Evolutionary conservation across 2,888 invertebrate genomes (phyloP), one percentile per base, ranked within the genome.

Genomic region (Myathropa florea): DNA sequence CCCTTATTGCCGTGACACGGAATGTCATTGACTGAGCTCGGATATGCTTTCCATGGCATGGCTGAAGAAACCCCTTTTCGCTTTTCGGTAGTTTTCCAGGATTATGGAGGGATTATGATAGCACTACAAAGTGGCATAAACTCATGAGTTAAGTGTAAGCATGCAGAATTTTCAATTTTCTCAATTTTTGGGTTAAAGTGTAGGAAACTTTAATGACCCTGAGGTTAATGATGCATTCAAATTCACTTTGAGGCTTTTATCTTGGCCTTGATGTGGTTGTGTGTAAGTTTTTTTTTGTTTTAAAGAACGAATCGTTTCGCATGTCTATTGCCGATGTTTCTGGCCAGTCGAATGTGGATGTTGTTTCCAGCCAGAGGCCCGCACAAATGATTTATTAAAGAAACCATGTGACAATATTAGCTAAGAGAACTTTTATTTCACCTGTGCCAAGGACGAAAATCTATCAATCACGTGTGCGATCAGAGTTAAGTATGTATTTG

Each of bases 161-260:
- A 65, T 71, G 61, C 65, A 71, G 61, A 78, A 77, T 86, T 82
- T 86, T 82, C 78, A 82, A 82, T 82, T 82, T 86, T 70, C 81
- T 65, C 63, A 82, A 78, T 78, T 77, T 70, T 46, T 23, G 75
- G 82, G 78, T 78, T 82, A 86, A 64, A 73, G 59, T 46, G 73
- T 70, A 30, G 24, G 18, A 63, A 70, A 68, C 68, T 85, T 82
- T 77, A 72, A 85, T 39, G 68, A 61, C 36, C 67, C 63, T 18
- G 39, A 55, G 46, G 73, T 81, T 75, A 81, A 81, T 81, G 75
- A 76, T 76, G 81, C 70, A 67, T 70, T 72, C 55, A 64, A 71
- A 78, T 64, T 57, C 60, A 61, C 26, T 60, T 61, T 68, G 10
- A 60, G 39, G 23, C 0, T 28, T 21, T 36, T 63, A 63, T 21